phyloP scores from a whole-genome alignment of 1,140 invertebrate genomes.

The Sycophaga agraensis region DNA sequence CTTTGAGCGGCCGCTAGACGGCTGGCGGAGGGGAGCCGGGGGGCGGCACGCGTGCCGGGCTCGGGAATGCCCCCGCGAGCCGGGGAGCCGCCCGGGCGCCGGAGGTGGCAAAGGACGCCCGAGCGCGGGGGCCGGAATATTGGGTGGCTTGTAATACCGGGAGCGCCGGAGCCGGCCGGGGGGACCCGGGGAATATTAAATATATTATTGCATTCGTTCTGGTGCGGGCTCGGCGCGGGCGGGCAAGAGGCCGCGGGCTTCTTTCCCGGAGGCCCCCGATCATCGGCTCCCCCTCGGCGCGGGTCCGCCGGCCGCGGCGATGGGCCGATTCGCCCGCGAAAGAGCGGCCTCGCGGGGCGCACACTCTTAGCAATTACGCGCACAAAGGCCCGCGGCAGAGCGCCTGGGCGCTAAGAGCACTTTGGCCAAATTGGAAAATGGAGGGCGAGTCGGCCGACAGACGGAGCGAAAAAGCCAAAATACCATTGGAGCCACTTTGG shows the following conservation, averaged over 20 bases:
- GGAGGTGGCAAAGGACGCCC: constrained; percentile 20
- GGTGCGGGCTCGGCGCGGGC: too few relatives aligned
- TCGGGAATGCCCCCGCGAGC: too few relatives aligned
- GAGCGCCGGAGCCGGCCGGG: constrained; percentile 48
- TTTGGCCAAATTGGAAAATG: constrained; percentile 12
- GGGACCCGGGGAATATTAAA: constrained; percentile 55
- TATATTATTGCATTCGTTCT: constrained; percentile 59
- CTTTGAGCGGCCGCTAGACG: constrained; percentile 31
- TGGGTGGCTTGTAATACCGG: constrained; percentile 56
- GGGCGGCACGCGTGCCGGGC: neutral
- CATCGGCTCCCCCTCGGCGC: too few relatives aligned
- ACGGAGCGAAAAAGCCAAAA: constrained; percentile 14
- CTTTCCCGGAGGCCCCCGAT: too few relatives aligned
- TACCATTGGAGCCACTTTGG: constrained; percentile 11
- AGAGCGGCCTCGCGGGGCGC: neutral
- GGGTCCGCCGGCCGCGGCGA: neutral
- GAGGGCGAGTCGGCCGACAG: neutral
- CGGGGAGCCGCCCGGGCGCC: neutral
- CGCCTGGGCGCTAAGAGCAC: constrained; percentile 10
- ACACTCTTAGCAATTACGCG: constrained; percentile 10
- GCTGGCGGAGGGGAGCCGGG: neutral
- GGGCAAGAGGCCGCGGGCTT: too few relatives aligned
- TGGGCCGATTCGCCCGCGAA: neutral
- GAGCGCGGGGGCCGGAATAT: constrained; percentile 52
- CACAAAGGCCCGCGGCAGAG: neutral